Percentiles rank a stretch among this genome's conserved stretches.
phyloP scores from a whole-genome alignment of 92 coral and sea anemone species.

The Porites cylindrica region DNA sequence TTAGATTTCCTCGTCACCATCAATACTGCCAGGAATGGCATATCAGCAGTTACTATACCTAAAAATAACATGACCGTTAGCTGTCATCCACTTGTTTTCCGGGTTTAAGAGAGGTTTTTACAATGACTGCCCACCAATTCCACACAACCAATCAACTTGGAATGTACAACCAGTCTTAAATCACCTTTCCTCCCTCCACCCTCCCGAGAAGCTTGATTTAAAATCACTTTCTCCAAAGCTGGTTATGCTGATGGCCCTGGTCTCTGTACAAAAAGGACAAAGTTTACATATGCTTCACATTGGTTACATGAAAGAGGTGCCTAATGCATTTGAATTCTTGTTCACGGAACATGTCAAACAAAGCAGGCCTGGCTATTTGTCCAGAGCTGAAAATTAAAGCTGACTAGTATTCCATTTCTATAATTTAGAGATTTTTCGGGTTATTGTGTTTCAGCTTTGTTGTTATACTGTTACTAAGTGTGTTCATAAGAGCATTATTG shows the following conservation, averaged over 20 bases:
- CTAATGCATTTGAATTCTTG: conserved; percentile 18
- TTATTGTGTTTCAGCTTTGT: background rate
- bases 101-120: conserved; percentile 45
- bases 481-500: background rate
- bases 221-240: conserved; percentile 32
- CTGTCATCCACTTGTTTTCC: conserved; percentile 34
- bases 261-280: conserved; percentile 36
- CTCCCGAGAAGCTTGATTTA: conserved; percentile 23
- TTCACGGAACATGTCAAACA: conserved; percentile 42
- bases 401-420: too few relatives aligned
- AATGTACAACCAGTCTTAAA: conserved; percentile 43
- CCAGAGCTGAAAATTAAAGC: background rate
- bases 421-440: background rate
- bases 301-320: conserved; percentile 4
- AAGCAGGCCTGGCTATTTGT: conserved; percentile 36
- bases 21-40: conserved; percentile 50
- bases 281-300: conserved; percentile 23
- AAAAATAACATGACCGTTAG: conserved; percentile 15
- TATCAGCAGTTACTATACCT: conserved; percentile 28
- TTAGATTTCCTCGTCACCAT: conserved; percentile 43
- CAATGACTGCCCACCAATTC: conserved; percentile 26
- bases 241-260: conserved; percentile 38
- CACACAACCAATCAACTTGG: conserved; percentile 55
- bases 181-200: conserved; percentile 20
- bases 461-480: background rate